Percentiles rank a stretch among this genome's conserved stretches.
Conservation (phyloP, 35 echinoderm and acorn worm genomes). For the Lytechinus pictus region DNA sequence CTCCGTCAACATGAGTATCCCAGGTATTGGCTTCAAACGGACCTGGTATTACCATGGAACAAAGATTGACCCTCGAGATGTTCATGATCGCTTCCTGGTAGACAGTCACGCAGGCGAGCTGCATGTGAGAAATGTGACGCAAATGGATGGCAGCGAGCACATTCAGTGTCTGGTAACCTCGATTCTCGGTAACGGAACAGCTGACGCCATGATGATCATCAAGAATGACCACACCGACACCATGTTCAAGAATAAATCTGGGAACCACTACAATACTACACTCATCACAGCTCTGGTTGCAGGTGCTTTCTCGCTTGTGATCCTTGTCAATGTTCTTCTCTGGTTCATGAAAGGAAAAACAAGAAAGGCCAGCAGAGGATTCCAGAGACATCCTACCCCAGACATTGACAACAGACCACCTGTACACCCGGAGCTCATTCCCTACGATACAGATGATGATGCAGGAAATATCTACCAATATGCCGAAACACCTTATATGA, state of each 20-base stretch:
- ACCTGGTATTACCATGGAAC: conserved; percentile 32
- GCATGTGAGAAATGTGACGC: conserved; percentile 34
- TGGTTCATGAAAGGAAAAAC: conserved; percentile 50
- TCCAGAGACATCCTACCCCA: neutral
- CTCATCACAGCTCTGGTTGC: conserved; percentile 33
- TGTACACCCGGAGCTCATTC: conserved; percentile 34
- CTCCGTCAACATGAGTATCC: conserved; percentile 44
- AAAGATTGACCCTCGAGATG: conserved; percentile 14
- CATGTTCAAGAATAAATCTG: conserved; percentile 24
- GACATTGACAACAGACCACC: neutral
- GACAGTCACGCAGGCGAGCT: conserved; percentile 48
- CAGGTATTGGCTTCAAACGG: conserved; percentile 47
- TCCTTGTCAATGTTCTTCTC: conserved; percentile 33
- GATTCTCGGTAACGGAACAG: conserved; percentile 11
- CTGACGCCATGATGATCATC: conserved; percentile 45
- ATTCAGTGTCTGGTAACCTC: conserved; percentile 37
- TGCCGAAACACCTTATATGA: conserved; percentile 32
- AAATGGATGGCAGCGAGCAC: neutral
- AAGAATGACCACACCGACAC: neutral
- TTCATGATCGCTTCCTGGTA: conserved; percentile 26
- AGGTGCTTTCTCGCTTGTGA: conserved; percentile 32
- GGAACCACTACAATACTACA: neutral
- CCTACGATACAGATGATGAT: conserved; percentile 30
- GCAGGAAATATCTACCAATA: conserved; percentile 43
- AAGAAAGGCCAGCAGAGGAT: neutral